phyloP scores from a whole-genome alignment of 2,113 vertebrate genomes.

The Nothoprocta pentlandii region DNA sequence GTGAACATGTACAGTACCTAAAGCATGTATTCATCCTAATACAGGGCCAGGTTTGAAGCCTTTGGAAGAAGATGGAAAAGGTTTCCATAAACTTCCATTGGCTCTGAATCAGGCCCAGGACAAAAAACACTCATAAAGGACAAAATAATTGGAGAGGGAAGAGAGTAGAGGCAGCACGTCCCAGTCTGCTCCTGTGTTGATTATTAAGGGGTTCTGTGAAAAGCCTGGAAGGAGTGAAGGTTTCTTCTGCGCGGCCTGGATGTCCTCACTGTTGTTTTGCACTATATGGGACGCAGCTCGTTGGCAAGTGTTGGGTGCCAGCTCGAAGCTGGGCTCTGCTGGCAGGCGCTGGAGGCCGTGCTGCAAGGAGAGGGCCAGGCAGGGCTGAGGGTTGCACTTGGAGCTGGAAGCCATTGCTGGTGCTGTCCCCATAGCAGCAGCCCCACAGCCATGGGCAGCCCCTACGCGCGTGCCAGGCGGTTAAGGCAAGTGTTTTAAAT shows the following conservation, averaged over 20 bases:
- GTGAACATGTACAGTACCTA: slow-evolving; percentile 42
- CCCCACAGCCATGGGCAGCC: neutral
- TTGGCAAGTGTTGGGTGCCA: slow-evolving; percentile 39
- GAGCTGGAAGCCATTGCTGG: neutral
- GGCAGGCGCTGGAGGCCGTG: fast-evolving
- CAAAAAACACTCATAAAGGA: neutral
- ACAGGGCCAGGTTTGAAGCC: neutral
- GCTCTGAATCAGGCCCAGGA: neutral
- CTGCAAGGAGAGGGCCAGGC: neutral
- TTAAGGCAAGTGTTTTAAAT: slow-evolving; percentile 5
- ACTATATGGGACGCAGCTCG: slow-evolving; percentile 49
- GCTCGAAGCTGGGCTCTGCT: neutral
- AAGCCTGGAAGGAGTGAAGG: slow-evolving; percentile 27
- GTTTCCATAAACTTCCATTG: neutral
- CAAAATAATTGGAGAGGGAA: neutral
- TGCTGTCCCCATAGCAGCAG: neutral
- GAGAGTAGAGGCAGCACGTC: neutral
- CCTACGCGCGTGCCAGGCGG: neutral
- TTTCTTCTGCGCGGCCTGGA: neutral
- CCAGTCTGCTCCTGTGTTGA: neutral
- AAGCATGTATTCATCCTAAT: slow-evolving; percentile 17
- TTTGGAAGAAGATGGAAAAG: neutral
- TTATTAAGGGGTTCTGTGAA: slow-evolving; percentile 16
- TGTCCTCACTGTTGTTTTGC: slow-evolving; percentile 67
- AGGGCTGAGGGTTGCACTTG: neutral